Evolutionary conservation across 2,797 vertebrate genomes (phyloP).

Genomic region (Pangasius mekongensis): DNA sequence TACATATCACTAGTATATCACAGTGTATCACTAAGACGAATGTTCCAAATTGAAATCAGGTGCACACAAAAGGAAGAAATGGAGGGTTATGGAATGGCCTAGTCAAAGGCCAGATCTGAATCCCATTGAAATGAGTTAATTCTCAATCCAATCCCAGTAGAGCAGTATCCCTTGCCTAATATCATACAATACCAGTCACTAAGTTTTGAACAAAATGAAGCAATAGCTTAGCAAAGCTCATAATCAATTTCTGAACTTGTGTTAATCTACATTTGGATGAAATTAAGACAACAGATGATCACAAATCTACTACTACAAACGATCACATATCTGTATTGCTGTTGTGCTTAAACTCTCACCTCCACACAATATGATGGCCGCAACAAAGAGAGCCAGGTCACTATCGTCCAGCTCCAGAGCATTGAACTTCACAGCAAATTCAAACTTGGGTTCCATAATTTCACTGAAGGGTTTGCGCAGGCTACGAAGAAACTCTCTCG

Average conservation of each 20-base stretch:
- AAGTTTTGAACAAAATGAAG: background rate
- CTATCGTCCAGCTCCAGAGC: slow-evolving; percentile 97
- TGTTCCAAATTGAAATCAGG: background rate
- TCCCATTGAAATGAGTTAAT: background rate
- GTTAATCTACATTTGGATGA: background rate
- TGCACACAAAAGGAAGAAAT: background rate
- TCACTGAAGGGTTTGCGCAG: slow-evolving; percentile 94
- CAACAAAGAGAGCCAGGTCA: slow-evolving; percentile 95
- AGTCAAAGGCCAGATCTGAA: background rate
- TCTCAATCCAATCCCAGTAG: background rate
- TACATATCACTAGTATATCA: background rate
- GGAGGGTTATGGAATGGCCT: background rate
- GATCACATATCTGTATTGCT: background rate
- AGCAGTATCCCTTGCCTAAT: background rate
- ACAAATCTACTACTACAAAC: background rate
- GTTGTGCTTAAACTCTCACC: slow-evolving; percentile 75
- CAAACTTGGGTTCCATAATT: slow-evolving; percentile 98
- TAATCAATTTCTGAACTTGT: background rate
- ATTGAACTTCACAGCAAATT: slow-evolving; percentile 98
- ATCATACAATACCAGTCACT: background rate
- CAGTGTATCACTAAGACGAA: background rate
- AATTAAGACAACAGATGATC: background rate
- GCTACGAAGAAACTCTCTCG: slow-evolving; percentile 94
- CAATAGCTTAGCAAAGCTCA: background rate
- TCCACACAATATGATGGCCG: slow-evolving; percentile 97